Evolutionary conservation across 2,797 vertebrate genomes (phyloP).

Genomic region (Phrynocephalus guinanensis): DNA sequence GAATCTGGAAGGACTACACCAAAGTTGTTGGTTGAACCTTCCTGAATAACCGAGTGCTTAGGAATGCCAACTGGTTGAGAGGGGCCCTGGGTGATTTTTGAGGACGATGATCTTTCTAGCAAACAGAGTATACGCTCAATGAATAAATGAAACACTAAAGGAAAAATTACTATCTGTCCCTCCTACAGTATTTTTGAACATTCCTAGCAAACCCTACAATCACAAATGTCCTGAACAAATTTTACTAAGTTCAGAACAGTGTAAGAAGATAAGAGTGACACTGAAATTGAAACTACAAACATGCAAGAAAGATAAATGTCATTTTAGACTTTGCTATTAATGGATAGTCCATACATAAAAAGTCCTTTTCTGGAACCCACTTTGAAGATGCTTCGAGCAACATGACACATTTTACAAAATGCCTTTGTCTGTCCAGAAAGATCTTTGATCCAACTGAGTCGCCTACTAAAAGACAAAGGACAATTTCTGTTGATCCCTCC

Average conservation of each 20-base stretch:
- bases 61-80: slow-evolving; percentile 81
- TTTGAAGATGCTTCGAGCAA: not conserved
- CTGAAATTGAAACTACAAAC: too few relatives aligned
- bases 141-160: not conserved
- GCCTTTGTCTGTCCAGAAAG: not conserved
- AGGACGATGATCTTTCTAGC: slow-evolving; percentile 81
- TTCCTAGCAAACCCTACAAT: not conserved
- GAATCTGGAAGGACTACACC: slow-evolving; percentile 89
- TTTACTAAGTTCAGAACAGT: not conserved
- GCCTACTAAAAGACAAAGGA: not conserved
- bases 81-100: slow-evolving; percentile 87
- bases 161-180: not conserved
- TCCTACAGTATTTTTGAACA: not conserved
- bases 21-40: slow-evolving; percentile 84
- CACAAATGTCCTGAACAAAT: not conserved
- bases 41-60: slow-evolving; percentile 83
- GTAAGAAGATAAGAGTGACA: not conserved
- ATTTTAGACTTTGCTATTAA: not conserved
- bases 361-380: not conserved
- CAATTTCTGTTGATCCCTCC: not conserved
- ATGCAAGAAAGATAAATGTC: not conserved
- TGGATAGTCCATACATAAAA: not conserved
- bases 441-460: not conserved
- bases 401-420: not conserved
- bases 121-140: slow-evolving; percentile 35